These are phyloP conservation scores for Brachyopa scutellaris DNA, from an alignment of 2,888 invertebrate genomes.

Conservation along the genomic window DNA sequence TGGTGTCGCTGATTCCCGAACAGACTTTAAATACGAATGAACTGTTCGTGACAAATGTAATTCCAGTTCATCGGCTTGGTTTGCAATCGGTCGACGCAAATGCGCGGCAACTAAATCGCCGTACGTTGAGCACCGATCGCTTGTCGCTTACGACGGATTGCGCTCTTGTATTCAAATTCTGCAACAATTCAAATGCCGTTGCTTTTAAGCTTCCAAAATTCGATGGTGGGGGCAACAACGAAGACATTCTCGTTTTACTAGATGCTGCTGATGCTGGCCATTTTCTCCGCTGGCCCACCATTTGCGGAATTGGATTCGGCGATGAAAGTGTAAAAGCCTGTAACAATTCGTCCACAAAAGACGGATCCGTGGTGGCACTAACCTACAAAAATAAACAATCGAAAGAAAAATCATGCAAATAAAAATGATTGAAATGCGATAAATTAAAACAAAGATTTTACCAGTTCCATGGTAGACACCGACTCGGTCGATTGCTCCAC, in stretches of 20 bases:
- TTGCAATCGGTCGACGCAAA: background rate
- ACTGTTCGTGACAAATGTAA: background rate
- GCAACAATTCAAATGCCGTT: too few species aligned
- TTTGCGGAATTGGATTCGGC: background rate
- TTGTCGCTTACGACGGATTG: background rate
- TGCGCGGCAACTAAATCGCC: background rate
- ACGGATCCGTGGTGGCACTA: background rate
- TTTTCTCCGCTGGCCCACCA: background rate
- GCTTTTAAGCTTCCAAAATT: too few species aligned
- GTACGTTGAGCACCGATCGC: background rate
- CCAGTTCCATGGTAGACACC: background rate
- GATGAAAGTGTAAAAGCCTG: background rate
- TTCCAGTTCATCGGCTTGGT: background rate
- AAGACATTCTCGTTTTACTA: background rate
- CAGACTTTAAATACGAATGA: conserved; percentile 2
- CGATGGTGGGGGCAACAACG: background rate
- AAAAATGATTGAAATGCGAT: background rate
- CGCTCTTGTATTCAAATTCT: too few species aligned
- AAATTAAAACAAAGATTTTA: background rate
- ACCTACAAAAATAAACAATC: background rate
- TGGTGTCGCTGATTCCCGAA: background rate
- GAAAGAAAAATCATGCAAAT: background rate
- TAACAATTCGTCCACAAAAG: background rate
- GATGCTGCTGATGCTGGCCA: background rate
- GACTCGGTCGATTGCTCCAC: conserved; percentile 2